Percentiles rank a stretch among this genome's conserved stretches.
Evolutionary conservation across 2,888 invertebrate species (phyloP).

Genomic region (Asteroscopus sphinx): DNA sequence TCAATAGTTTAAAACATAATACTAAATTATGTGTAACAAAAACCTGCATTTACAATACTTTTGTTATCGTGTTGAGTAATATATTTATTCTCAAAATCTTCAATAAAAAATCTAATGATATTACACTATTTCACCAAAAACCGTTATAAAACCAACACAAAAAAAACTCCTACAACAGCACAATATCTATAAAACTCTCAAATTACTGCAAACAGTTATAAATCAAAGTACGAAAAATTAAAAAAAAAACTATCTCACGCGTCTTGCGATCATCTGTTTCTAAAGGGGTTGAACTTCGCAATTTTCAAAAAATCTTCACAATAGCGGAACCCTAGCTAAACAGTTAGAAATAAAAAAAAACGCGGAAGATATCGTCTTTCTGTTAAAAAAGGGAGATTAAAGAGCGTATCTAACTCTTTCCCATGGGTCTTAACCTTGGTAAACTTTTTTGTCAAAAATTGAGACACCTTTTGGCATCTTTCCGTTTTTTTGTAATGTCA

Average conservation of each 20-base stretch:
- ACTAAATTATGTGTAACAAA: no score
- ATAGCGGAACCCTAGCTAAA: constrained; percentile 81
- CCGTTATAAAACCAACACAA: constrained; percentile 80
- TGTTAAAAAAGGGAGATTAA: constrained; percentile 74
- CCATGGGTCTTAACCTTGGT: constrained; percentile 89
- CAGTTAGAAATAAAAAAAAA: constrained; percentile 79
- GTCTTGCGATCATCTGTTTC: constrained; percentile 82
- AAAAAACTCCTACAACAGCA: constrained; percentile 74
- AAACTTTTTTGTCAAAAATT: constrained; percentile 81
- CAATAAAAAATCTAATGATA: constrained; percentile 57
- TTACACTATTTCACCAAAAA: constrained; percentile 64
- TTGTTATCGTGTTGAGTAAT: no score
- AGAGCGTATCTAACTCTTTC: constrained; percentile 87
- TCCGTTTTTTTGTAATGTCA: constrained; percentile 80
- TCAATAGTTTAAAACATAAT: no score
- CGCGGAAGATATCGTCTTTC: constrained; percentile 79
- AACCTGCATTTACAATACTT: no score
- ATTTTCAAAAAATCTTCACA: constrained; percentile 69
- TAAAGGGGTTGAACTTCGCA: constrained; percentile 85
- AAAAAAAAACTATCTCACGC: constrained; percentile 87
- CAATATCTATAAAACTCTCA: constrained; percentile 85
- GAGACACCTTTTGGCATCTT: constrained; percentile 90
- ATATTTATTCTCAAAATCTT: background rate
- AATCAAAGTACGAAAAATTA: constrained; percentile 78
- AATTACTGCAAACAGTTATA: constrained; percentile 89